Evolutionary conservation across 2,113 vertebrate species (phyloP), one percentile per base, ranked within the genome.

Genomic region (Scomber japonicus): DNA sequence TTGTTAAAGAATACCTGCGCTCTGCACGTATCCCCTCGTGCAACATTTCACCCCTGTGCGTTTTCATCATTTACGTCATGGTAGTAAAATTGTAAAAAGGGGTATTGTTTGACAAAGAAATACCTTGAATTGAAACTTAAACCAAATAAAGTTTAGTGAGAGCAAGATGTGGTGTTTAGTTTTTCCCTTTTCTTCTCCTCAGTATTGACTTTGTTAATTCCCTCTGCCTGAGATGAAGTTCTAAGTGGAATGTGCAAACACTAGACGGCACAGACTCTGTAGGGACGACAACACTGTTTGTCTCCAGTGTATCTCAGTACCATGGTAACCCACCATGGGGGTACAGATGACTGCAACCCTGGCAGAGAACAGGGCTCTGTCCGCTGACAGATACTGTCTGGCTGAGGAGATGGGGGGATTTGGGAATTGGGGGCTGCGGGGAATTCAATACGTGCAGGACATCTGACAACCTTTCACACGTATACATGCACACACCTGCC

Each of bases 401-500:
- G 69, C 10, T 70, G 70, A 64, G 68, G 57, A 55, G 30, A 48
- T n/a, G 50, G 44, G 54, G 71, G 40, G 45, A 19, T 17, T n/a
- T 48, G 49, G 40, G 45, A 19, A 13, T 15, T 48, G 49, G 21
- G 55, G 59, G 75, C 35, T 67, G 54, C 1, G 0, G 74, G 71
- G 75, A 70, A 73, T 59, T 76, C 71, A 67, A 78, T 84, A 71
- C 27, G 21, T 78, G 81, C 80, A 65, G 81, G 86, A 84, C 60
- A 68, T 82, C 79, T 9, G 35, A 40, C 35, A 85, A 48, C 59
- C 14, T 3, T 60, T 61, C 65, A 61, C 78, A 82, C n/a, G 10
- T 10, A 21, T 60, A 51, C 82, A 79, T 76, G 83, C 61, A 2
- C 87, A 84, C 89, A 91, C 85, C 80, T 90, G 86, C 86, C 84